Evolutionary conservation across 2,888 invertebrate species (phyloP), one percentile per base, ranked within the genome.

Genomic region (Patella depressa): DNA sequence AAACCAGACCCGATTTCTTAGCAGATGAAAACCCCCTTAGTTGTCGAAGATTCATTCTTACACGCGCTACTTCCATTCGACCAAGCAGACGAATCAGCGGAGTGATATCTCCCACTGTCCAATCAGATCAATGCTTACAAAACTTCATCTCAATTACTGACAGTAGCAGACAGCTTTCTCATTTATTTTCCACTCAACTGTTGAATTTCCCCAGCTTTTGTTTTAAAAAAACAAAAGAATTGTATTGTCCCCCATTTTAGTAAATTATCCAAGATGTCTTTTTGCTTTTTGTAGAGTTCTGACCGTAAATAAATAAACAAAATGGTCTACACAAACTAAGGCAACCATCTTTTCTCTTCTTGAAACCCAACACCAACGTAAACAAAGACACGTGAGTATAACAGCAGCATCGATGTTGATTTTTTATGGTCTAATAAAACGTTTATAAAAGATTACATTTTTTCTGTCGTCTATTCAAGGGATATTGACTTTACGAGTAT

Each of bases 61-160:
- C 65, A 65, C 65, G 24, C 65, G 65, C 65, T 65, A 24, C 65
- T 24, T 65, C 65, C 65, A 65, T 65, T 65, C 65, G 65, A 65
- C 65, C 19, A 65, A 65, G 65, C 65, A 65, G 65, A 65, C 65
- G 65, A 65, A 65, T 65, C 65, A 65, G 65, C 65, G 65, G 65
- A 65, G 65, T 65, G 65, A 65, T 65, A 65, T 65, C 24, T 19
- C 19, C 65, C 24, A 19, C 65, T 24, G 24, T 24, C 65, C 65
- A 65, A 65, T 65, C 65, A 65, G 24, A 65, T 24, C 19, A 24
- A 12, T 65, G 19, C 24, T 65, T 65, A 65, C 65, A 65, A 65
- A 65, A 45, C 45, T 45, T 45, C 45, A 45, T 45, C 45, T 7
- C 45, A 45, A 65, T 65, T 65, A 65, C 65, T 65, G 65, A 65